Conservation (phyloP, 2,888 invertebrate genomes). For the Ennomos quercinarius region DNA sequence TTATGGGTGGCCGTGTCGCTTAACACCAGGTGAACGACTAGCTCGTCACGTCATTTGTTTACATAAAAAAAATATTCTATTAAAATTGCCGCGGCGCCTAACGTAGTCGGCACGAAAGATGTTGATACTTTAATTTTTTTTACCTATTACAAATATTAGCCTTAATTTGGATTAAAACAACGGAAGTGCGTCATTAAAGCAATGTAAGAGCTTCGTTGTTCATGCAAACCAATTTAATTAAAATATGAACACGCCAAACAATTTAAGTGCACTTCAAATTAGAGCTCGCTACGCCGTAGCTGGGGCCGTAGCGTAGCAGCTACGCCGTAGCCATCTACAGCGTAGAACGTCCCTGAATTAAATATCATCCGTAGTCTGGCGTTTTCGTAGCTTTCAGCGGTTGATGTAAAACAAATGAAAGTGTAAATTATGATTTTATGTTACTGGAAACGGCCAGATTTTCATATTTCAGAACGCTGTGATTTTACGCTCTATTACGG, state of each 20-base stretch:
- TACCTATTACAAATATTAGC: too few species aligned
- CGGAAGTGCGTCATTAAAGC: not conserved
- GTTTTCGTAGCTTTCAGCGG: not conserved
- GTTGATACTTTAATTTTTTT: too few species aligned
- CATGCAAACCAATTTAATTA: slow-evolving; percentile 14
- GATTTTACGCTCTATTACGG: too few species aligned
- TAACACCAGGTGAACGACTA: too few species aligned
- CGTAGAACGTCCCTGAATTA: slow-evolving; percentile 35
- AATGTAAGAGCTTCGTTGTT: slow-evolving; percentile 1
- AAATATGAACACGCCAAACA: slow-evolving; percentile 19
- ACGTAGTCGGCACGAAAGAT: too few species aligned
- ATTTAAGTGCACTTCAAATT: slow-evolving; percentile 31
- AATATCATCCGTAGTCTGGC: not conserved
- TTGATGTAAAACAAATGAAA: not conserved
- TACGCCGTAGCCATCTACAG: slow-evolving; percentile 42
- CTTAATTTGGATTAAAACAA: not conserved
- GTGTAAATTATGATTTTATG: not conserved
- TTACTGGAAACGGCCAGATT: too few species aligned
- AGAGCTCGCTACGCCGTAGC: slow-evolving; percentile 40
- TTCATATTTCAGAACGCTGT: not conserved
- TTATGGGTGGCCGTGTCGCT: too few species aligned
- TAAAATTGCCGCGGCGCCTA: too few species aligned
- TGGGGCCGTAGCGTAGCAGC: slow-evolving; percentile 16
- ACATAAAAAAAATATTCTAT: too few species aligned
- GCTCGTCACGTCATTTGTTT: too few species aligned